Conservation (phyloP, 2,113 vertebrate species). For the Apus apus region DNA sequence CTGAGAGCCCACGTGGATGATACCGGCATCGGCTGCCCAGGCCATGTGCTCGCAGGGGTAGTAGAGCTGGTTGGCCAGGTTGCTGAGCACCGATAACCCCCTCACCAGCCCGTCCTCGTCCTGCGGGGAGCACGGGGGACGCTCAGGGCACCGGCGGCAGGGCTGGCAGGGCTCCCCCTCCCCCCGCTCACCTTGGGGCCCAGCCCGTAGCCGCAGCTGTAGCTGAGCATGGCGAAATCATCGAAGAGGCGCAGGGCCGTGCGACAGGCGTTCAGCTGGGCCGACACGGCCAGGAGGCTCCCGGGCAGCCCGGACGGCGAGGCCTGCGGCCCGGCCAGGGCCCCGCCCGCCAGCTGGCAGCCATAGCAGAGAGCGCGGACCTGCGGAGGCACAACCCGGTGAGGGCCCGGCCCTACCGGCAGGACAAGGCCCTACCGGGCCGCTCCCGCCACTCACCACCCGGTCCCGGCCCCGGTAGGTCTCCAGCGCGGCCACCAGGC, state of each 20-base stretch:
- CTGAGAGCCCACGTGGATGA: conserved; percentile 77
- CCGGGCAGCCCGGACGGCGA: conserved; percentile 67
- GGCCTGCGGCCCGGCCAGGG: conserved; percentile 73
- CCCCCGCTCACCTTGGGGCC: conserved; percentile 80
- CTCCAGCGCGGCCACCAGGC: conserved; percentile 81
- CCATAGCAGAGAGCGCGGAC: conserved; percentile 86
- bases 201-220: conserved; percentile 86
- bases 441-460: conserved; percentile 80
- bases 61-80: conserved; percentile 91
- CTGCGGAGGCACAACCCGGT: conserved; percentile 58
- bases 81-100: conserved; percentile 85
- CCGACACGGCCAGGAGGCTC: conserved; percentile 83
- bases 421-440: background rate
- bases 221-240: conserved; percentile 86
- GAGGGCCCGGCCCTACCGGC: background rate
- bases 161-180: fast-evolving
- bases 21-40: conserved; percentile 87
- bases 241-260: conserved; percentile 91
- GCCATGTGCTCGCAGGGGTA: conserved; percentile 95
- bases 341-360: conserved; percentile 87
- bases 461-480: conserved; percentile 90
- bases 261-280: conserved; percentile 89
- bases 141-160: fast-evolving
- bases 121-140: conserved; percentile 60
- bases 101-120: conserved; percentile 84